These are phyloP conservation scores for Alexandromys fortis DNA, from an alignment of 2,113 vertebrate genomes.

Conservation along the genomic window DNA sequence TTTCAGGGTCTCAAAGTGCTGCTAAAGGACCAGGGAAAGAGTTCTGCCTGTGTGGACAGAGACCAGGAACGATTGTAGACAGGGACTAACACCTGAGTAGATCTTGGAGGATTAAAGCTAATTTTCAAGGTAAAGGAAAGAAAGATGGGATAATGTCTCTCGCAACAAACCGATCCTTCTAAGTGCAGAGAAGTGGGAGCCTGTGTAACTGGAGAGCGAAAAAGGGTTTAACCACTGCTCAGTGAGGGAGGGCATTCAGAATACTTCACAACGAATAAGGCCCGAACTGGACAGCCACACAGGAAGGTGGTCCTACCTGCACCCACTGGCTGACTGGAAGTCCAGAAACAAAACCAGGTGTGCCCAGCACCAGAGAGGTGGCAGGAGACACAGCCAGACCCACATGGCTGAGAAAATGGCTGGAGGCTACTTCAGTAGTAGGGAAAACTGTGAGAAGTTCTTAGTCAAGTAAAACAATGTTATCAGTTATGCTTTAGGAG, in stretches of 20 bases:
- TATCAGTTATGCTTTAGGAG: constrained; percentile 50
- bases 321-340: neutral
- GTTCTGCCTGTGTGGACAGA: neutral
- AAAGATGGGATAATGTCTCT: neutral
- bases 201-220: neutral
- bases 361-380: neutral
- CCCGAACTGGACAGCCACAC: constrained; percentile 1
- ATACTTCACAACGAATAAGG: neutral
- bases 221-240: neutral
- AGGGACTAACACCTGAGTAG: neutral
- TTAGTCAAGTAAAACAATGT: neutral
- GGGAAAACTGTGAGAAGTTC: neutral
- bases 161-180: neutral
- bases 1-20: neutral
- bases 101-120: constrained; percentile 20
- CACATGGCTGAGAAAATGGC: neutral
- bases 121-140: neutral
- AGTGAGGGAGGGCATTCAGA: constrained; percentile 7
- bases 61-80: neutral
- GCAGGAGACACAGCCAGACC: neutral
- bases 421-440: neutral
- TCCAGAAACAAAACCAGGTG: neutral
- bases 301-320: neutral
- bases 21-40: neutral
- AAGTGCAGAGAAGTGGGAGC: neutral